Evolutionary conservation across 2,113 vertebrate genomes (phyloP).

Genomic region (Saguinus imperator): DNA sequence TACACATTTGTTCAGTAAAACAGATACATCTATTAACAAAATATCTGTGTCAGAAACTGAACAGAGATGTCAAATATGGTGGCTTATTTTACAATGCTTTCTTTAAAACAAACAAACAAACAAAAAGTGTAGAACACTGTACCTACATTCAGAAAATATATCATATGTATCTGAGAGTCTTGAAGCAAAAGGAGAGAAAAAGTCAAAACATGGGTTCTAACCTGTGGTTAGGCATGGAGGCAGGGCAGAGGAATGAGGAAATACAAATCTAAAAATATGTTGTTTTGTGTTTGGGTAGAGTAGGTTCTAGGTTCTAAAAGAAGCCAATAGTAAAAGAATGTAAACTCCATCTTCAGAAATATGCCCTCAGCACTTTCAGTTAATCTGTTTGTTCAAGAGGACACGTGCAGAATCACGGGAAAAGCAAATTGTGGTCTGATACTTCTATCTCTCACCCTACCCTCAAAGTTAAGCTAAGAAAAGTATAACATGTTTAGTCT

Average conservation of each 20-base stretch:
- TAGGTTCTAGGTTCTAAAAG: background rate
- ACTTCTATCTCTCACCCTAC: background rate
- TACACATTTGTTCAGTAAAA: background rate
- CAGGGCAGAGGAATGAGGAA: background rate
- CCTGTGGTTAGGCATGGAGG: background rate
- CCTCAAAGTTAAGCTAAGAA: background rate
- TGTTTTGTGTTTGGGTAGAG: background rate
- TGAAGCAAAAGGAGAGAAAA: background rate
- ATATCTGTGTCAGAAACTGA: slow-evolving; percentile 3
- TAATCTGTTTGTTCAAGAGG: background rate
- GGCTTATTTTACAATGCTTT: background rate
- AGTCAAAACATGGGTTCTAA: background rate
- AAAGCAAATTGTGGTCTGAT: background rate
- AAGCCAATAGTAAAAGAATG: background rate
- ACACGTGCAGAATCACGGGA: background rate
- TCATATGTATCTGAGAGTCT: background rate
- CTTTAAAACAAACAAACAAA: background rate
- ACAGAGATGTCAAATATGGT: background rate
- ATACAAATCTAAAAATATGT: background rate
- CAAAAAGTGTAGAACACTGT: background rate
- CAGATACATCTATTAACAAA: background rate
- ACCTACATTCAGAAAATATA: background rate
- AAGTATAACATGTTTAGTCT: background rate
- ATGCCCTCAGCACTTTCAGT: background rate
- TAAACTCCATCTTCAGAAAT: background rate